Evolutionary conservation across 2,888 invertebrate species (phyloP).

Genomic region (Xestia rhomboidea): DNA sequence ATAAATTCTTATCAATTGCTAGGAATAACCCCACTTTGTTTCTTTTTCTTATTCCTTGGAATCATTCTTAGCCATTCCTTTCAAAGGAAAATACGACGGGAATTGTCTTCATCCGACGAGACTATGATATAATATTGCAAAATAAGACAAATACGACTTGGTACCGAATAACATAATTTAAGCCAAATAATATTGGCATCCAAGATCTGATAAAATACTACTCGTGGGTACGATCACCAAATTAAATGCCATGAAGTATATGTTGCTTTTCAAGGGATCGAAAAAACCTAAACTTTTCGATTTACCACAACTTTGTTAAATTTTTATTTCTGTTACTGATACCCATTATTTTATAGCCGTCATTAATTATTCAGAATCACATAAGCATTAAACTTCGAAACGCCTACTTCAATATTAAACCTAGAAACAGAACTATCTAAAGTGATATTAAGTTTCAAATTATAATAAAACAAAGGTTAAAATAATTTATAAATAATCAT

Average conservation of each 20-base stretch:
- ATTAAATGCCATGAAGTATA: neutral
- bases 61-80: neutral
- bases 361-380: constrained; percentile 36
- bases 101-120: neutral
- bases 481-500: constrained; percentile 49
- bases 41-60: neutral
- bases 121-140: neutral
- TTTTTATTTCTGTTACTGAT: constrained; percentile 14
- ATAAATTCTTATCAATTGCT: neutral
- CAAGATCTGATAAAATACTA: constrained; percentile 73
- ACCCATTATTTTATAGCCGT: constrained; percentile 23
- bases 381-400: constrained; percentile 14
- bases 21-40: neutral
- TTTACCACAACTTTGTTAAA: neutral
- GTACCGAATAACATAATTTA: constrained; percentile 78
- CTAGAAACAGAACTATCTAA: constrained; percentile 2
- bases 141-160: constrained; percentile 5
- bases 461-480: constrained; percentile 53
- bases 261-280: neutral
- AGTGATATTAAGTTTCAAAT: constrained; percentile 56
- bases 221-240: neutral
- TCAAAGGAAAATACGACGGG: neutral
- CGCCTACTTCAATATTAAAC: constrained; percentile 14
- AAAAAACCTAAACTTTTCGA: neutral
- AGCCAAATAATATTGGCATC: constrained; percentile 78